These are phyloP conservation scores for Crambe crambe DNA, from an alignment of 37 sponge, comb jelly and placozoan genomes.

Conservation along the genomic window DNA sequence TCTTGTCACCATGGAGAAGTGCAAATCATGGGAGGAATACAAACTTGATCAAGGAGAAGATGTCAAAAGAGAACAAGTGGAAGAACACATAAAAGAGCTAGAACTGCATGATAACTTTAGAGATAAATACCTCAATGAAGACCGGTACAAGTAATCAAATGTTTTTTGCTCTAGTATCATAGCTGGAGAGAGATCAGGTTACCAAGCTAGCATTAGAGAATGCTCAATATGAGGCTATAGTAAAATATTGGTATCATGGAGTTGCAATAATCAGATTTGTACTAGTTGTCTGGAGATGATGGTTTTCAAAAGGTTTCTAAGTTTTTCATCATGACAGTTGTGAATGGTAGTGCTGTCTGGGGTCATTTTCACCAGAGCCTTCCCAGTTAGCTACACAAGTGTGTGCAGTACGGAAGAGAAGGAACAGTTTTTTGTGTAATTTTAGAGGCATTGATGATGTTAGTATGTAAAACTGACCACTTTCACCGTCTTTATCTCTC, in stretches of 20 bases:
- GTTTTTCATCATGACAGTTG: slow-evolving; percentile 71
- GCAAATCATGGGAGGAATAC: slow-evolving; percentile 7
- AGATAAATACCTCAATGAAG: slow-evolving; percentile 28
- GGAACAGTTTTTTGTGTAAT: not conserved
- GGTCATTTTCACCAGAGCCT: slow-evolving; percentile 35
- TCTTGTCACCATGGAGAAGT: slow-evolving; percentile 86
- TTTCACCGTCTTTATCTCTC: slow-evolving; percentile 22
- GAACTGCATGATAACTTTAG: slow-evolving; percentile 34
- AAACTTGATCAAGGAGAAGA: not conserved
- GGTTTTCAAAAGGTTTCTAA: slow-evolving; percentile 50
- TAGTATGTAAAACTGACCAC: slow-evolving; percentile 34
- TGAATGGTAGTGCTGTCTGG: slow-evolving; percentile 38
- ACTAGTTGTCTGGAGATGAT: slow-evolving; percentile 54
- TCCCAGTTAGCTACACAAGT: slow-evolving; percentile 36
- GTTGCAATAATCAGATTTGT: slow-evolving; percentile 41
- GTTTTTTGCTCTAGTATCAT: not conserved
- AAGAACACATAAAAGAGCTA: not conserved
- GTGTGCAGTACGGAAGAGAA: not conserved
- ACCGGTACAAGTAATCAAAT: slow-evolving; percentile 4
- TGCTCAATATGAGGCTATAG: not conserved
- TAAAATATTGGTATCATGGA: not conserved
- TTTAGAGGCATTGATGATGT: not conserved
- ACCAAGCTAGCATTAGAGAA: too few relatives aligned
- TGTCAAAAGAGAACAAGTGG: not conserved
- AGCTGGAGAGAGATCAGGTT: not conserved